Evolutionary conservation across 2,113 vertebrate genomes (phyloP), one percentile per base, ranked within the genome.

Genomic region (Speoplatyrhinus poulsoni): DNA sequence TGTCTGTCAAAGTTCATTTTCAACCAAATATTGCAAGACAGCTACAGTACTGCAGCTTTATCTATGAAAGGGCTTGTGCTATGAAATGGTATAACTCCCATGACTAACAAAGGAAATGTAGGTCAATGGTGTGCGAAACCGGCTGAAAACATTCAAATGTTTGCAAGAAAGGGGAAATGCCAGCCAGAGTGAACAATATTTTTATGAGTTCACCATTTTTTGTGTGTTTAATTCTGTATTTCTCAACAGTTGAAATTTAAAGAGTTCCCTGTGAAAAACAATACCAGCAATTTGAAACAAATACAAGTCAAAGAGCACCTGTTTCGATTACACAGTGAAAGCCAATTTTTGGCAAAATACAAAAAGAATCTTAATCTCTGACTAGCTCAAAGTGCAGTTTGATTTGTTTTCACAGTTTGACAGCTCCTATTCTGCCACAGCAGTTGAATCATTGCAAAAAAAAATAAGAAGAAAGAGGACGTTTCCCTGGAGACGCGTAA

Each of bases 351-450:
- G 53, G 26, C 19, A 60, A 80, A 67, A 75, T 55, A 81, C 69
- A 84, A 72, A 79, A 78, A 79, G 67, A 76, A 33, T 63, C 41
- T 0, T 69, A 81, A 84, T 85, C 87, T 86, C 77, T 19, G 53
- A 46, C 33, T 67, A 8, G 9, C 50, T 74, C 49, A 0, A 50
- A 70, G 56, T 50, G 53, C 10, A 64, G 46, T 79, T 76, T 85
- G 80, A 80, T 84, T 85, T 85, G 79, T 85, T 87, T 86, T 68
- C 46, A 49, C 46, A 60, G 71, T 78, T 77, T 8, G 59, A 77
- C 61, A 6, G 62, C 53, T 49, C 57, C 70, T 65, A 1, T 33
- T 62, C 74, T 16, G 3, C 36, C 15, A 41, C 36, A 62, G n/a
- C 32, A 49, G 73, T 47, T 9, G 69, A 47, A 75, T 83, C 73